Evolutionary conservation across 2,888 invertebrate species (phyloP), one percentile per base, ranked within the genome.

Genomic region (Pteria penguin): DNA sequence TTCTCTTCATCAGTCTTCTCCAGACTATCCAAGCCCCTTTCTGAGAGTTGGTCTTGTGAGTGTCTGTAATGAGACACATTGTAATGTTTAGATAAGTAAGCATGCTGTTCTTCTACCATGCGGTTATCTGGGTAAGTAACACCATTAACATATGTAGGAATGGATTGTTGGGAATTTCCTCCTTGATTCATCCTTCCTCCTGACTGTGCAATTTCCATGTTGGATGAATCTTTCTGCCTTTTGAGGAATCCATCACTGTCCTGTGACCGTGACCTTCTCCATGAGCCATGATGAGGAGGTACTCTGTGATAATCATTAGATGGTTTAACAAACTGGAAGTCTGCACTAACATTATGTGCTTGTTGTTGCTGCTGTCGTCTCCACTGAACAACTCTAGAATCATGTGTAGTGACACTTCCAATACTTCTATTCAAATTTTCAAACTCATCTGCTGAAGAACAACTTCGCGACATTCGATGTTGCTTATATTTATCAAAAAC

Each of bases 201-300:
- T 24, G 63, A 63, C 61, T 83, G 81, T 24, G 84, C 81, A 52
- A 87, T 72, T 68, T 85, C 84, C 63, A 83, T 83, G 77, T 87
- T 88, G n/a, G 86, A 84, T 27, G 76, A 62, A 60, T 88, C 85
- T 74, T 87, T 89, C 68, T 82, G 81, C 29, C 82, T 80, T 75
- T 87, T 88, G 26, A 82, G 65, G 29, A 84, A 81, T 31, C 83
- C 80, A 27, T 87, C 86, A 70, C 83, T 85, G 73, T 88, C 88
- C 68, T 87, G 94, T 94, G 80, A 96, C 91, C 85, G 95, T 94
- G n/a, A 95, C 94, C 11, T 96, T 96, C 92, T 96, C 96, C 69
- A 94, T 24, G 83, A 80, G 22, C 84, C 78, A 32, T 62, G 65
- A 14, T 68, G 66, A 27, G 57, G 61, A 24, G 33, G 62, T 32